Evolutionary conservation across 2,888 invertebrate species (phyloP).

Genomic region (Caenorhabditis parvicauda): DNA sequence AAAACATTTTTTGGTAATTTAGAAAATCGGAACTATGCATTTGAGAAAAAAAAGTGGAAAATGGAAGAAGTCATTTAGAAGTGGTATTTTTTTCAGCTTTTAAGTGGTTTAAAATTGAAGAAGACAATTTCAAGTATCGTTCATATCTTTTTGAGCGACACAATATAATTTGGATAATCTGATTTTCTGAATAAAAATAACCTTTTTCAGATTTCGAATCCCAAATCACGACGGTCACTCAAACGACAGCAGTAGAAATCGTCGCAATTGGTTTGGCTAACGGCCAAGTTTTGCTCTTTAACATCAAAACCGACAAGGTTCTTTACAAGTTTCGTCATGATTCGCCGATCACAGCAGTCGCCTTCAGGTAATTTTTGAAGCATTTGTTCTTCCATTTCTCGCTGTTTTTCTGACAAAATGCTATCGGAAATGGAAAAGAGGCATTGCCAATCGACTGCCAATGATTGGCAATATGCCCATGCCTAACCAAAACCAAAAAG

Average conservation of each 20-base stretch:
- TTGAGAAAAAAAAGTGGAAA: too few relatives aligned
- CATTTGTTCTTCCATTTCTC: neutral
- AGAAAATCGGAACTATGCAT: too few relatives aligned
- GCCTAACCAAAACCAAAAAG: neutral
- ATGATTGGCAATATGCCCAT: neutral
- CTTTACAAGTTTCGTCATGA: conserved; percentile 80
- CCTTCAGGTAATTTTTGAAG: conserved; percentile 45
- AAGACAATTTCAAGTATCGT: conserved; percentile 17
- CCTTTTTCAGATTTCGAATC: conserved; percentile 68
- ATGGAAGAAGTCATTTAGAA: too few relatives aligned
- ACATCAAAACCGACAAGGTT: conserved; percentile 80
- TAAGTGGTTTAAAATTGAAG: too few relatives aligned
- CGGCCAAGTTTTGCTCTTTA: conserved; percentile 82
- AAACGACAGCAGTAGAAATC: conserved; percentile 89
- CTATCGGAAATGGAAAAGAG: conserved; percentile 5
- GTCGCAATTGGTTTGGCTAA: conserved; percentile 81
- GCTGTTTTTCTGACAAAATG: too few relatives aligned
- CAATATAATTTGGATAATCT: too few relatives aligned
- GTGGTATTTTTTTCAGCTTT: neutral
- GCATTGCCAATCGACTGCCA: neutral
- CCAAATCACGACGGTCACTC: conserved; percentile 75
- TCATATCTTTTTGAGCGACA: too few relatives aligned
- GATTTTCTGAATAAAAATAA: too few relatives aligned
- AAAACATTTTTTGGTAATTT: too few relatives aligned
- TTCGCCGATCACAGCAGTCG: conserved; percentile 68